Base-by-base conservation (phyloP, 2,797 vertebrate species). In the Limnodromus scolopaceus region DNA sequence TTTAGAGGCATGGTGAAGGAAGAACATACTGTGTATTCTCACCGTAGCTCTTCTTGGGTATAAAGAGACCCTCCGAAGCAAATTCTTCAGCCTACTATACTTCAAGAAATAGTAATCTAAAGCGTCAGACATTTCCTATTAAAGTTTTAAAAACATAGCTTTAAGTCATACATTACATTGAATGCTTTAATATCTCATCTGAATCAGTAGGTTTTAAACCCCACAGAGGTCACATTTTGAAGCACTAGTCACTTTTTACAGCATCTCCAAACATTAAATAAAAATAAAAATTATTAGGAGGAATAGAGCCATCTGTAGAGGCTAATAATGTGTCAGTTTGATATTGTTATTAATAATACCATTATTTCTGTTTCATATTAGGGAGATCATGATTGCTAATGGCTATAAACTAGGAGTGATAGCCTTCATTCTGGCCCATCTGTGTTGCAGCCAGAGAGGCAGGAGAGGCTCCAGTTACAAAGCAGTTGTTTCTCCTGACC, bases 141-240 rank as follows among this genome's bases (percentile, higher is more conserved):
- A 97, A 98, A 97, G 93, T 98, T 98, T 98, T 84, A 98, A 98
- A 98, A 98, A 98, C 96, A 98, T 49, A 95, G 97, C 96, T 98
- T 97, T 97, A 97, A 98, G 97, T 97, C 97, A 96, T 98, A 97
- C 72, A 96, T 98, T 98, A 98, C 95, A 92, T 16, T 95, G 97
- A 98, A 96, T 15, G 66, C 95, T 96, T 96, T 97, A 97, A 97
- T 97, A 96, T 93, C 97, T 98, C 98, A 98, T 98, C 96, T 97
- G 97, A 98, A 97, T 98, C 98, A 97, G 96, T 97, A 96, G 93
- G 91, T 98, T 98, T 98, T 98, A 98, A 98, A 96, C 97, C 97
- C 97, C 98, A 98, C 97, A 97, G 97, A 98, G 98, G 97, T 98
- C 98, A 98, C 98, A 98, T 98, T 98, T 98, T 90, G 97, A 98